These are phyloP conservation scores for Meriones unguiculatus DNA, from an alignment of 2,113 vertebrate genomes.

Conservation along the genomic window DNA sequence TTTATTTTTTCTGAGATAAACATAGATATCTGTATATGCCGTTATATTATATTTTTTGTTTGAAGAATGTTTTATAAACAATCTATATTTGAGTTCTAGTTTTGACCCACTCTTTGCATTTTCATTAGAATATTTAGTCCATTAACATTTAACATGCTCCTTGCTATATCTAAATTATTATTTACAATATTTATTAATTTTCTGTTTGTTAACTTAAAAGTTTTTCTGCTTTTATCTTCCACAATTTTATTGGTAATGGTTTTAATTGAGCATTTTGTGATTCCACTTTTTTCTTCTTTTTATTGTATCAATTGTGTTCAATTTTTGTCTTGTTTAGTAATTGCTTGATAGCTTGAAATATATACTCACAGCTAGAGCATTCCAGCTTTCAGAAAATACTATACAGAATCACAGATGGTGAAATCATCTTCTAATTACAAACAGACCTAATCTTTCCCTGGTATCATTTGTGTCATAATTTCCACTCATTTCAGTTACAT, in stretches of 20 bases:
- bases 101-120: not conserved
- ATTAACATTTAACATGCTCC: not conserved
- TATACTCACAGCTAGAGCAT: not conserved
- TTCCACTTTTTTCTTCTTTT: not conserved
- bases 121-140: not conserved
- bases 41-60: not conserved
- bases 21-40: not conserved
- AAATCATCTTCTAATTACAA: not conserved
- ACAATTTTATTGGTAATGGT: not conserved
- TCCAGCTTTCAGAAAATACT: not conserved
- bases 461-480: not conserved
- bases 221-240: not conserved
- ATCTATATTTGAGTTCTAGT: not conserved
- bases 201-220: not conserved
- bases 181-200: not conserved
- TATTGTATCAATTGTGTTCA: not conserved
- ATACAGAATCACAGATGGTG: not conserved
- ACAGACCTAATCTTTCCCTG: not conserved
- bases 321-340: not conserved
- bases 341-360: not conserved
- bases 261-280: not conserved
- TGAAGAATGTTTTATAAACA: not conserved
- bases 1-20: not conserved
- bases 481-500: not conserved
- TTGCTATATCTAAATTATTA: not conserved